Evolutionary conservation across 2,888 invertebrate genomes (phyloP), one percentile per base, ranked within the genome.

Genomic region (Caenorhabditis macrosperma): DNA sequence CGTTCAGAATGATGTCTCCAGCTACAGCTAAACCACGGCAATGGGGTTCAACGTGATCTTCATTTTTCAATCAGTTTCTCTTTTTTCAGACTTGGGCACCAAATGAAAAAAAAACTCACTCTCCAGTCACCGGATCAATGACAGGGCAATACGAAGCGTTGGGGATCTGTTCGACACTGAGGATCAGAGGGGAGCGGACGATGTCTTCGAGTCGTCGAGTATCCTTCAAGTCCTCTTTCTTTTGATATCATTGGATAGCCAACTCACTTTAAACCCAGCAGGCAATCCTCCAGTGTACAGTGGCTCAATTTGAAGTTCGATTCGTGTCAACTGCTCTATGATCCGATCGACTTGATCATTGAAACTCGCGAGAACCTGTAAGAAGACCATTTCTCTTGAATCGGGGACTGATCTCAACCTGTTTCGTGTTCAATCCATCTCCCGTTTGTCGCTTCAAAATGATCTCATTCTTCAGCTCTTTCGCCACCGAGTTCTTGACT

Each of bases 271-370:
- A 26, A 52, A 76, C n/a, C 75, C 75, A 12, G 55, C 17, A 20
- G 75, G 75, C 5, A 76, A 38, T 15, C 75, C 75, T 33, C 55
- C 64, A 22, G 44, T 60, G 28, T 61, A 54, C 24, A 76, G 10
- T 10, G 46, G 74, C 17, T 82, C 78, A 7, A 66, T 60, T 22
- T 84, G 79, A 22, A 77, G 9, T 52, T 83, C 83, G 3, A 83
- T 48, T 12, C 35, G 55, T 26, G 68, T 46, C 41, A 83, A 24
- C 17, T 61, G 66, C 0, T 79, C 77, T 10, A 83, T 74, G 15
- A 83, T 54, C 17, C 48, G 22, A 2, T 63, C 59, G 4, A 81
- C 44, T 30, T 66, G 38, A 17, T 48, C 52, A 7, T 81, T 77
- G 17, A 35, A 44, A 50, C 67, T 69, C 2, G 61, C 24, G 0